Conservation (phyloP, 2,113 vertebrate genomes). For the Pithys albifrons region DNA sequence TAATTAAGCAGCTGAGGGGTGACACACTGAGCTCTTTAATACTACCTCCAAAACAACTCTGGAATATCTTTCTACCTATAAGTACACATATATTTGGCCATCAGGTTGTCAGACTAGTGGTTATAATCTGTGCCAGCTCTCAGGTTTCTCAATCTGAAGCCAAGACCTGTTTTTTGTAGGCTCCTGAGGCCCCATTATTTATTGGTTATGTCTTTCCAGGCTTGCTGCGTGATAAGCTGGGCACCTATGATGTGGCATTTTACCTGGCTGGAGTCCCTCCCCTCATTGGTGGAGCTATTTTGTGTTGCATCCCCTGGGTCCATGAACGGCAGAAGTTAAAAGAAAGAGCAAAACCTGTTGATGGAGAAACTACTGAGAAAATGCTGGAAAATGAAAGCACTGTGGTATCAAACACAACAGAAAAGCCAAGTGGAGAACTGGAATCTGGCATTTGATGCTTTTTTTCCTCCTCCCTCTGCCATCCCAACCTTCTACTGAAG, state of each 20-base stretch:
- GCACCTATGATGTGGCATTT: constrained; percentile 87
- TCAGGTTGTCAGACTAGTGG: not conserved
- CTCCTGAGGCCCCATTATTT: not conserved
- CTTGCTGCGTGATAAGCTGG: constrained; percentile 84
- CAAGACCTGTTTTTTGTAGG: not conserved
- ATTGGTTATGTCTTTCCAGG: constrained; percentile 72
- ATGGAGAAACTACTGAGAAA: constrained; percentile 74
- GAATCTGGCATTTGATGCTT: constrained; percentile 82
- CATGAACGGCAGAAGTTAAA: constrained; percentile 76
- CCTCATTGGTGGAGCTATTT: constrained; percentile 86
- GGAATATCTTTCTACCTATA: not conserved
- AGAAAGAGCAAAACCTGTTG: constrained; percentile 34
- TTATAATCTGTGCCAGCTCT: not conserved
- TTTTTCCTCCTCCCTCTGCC: not conserved
- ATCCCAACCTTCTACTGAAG: constrained; percentile 39
- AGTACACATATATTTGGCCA: not conserved
- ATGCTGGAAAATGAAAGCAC: constrained; percentile 78
- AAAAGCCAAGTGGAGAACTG: constrained; percentile 68
- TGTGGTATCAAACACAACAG: constrained; percentile 27
- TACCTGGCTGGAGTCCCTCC: constrained; percentile 95
- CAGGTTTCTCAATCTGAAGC: not conserved
- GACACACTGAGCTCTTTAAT: not conserved
- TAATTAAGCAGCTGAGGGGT: not conserved
- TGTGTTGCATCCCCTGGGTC: constrained; percentile 92
- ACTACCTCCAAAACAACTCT: not conserved